These are phyloP conservation scores for Pterostichus niger DNA, from an alignment of 2,888 invertebrate species.

Conservation along the genomic window DNA sequence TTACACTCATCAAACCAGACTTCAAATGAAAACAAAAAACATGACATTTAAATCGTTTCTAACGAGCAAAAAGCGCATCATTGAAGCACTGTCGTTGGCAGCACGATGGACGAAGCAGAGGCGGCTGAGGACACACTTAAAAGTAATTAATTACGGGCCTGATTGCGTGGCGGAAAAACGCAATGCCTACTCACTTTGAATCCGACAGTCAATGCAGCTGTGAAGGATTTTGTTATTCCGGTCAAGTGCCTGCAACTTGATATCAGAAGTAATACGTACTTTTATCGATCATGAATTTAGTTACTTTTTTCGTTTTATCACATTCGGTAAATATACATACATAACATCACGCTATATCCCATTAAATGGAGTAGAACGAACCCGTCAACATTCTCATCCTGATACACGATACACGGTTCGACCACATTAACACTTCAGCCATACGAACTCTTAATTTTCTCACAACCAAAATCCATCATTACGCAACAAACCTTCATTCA, in stretches of 20 bases:
- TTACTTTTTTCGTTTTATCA: not conserved
- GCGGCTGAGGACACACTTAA: conserved; percentile 40
- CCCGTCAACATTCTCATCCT: too few relatives aligned
- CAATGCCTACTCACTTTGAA: conserved; percentile 11
- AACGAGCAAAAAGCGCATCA: conserved; percentile 51
- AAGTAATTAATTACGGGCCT: conserved; percentile 60
- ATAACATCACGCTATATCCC: too few relatives aligned
- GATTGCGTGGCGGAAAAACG: conserved; percentile 42
- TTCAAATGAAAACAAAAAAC: conserved; percentile 34
- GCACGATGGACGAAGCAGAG: not conserved
- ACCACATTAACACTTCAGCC: too few relatives aligned
- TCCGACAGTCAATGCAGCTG: conserved; percentile 8
- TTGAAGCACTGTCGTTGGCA: not conserved
- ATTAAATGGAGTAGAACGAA: too few relatives aligned
- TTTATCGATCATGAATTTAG: conserved; percentile 17
- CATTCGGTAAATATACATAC: too few relatives aligned
- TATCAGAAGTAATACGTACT: conserved; percentile 19
- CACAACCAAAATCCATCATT: too few relatives aligned
- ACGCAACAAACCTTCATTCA: too few relatives aligned
- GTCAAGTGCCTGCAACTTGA: conserved; percentile 25
- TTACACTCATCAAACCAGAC: conserved; percentile 13
- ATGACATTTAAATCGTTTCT: conserved; percentile 39
- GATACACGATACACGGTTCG: too few relatives aligned
- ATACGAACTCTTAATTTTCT: too few relatives aligned
- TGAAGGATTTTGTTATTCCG: conserved; percentile 38